Evolutionary conservation across 2,113 vertebrate genomes (phyloP).

Genomic region (Danionella cerebrum): DNA sequence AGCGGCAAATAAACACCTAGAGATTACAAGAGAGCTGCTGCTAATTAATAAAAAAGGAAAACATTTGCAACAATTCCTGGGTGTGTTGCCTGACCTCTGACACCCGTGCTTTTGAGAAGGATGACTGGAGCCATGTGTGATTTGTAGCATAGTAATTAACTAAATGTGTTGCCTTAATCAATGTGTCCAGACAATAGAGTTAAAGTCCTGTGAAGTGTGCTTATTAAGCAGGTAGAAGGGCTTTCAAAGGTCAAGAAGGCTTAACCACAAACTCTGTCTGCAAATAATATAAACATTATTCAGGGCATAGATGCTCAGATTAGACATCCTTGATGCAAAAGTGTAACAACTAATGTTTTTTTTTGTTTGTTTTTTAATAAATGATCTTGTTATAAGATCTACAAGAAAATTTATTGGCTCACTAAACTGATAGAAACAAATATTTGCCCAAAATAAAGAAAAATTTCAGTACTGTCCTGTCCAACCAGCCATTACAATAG

Average conservation of each 20-base stretch:
- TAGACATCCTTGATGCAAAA: no score
- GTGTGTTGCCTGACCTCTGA: slow-evolving; percentile 15
- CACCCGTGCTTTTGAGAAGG: slow-evolving; percentile 6
- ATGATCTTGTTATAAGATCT: no score
- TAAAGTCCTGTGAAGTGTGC: slow-evolving; percentile 13
- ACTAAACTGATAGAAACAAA: no score
- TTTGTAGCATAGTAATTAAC: slow-evolving; percentile 21
- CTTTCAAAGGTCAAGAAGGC: slow-evolving; percentile 15
- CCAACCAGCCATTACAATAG: no score
- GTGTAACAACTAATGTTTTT: no score
- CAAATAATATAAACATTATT: slow-evolving; percentile 22
- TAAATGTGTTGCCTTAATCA: slow-evolving; percentile 24
- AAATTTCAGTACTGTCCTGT: no score
- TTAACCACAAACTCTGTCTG: slow-evolving; percentile 26
- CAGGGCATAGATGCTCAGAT: background rate
- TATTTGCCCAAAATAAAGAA: no score
- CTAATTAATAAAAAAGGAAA: slow-evolving; percentile 31
- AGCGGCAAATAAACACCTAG: background rate
- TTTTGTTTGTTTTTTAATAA: no score
- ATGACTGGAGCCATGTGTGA: background rate
- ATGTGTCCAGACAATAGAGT: slow-evolving; percentile 23
- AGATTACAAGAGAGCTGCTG: slow-evolving; percentile 1
- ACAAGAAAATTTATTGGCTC: no score
- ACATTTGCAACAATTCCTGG: slow-evolving; percentile 10
- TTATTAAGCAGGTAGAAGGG: slow-evolving; percentile 14